Evolutionary conservation across 30 jellyfish, hydroid and myxozoan species (phyloP).

Genomic region (Turritopsis dohrnii): DNA sequence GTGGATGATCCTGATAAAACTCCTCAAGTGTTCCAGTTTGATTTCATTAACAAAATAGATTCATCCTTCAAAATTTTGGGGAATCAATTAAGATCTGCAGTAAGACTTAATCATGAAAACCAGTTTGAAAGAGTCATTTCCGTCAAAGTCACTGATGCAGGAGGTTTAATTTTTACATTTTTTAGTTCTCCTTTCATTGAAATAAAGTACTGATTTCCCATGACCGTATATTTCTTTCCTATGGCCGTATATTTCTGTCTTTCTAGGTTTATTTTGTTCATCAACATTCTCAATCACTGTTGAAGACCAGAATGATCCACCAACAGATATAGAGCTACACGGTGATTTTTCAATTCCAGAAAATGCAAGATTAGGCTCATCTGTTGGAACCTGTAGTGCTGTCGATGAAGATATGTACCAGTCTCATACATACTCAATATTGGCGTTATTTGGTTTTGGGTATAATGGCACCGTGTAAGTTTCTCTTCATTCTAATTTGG

Average conservation of each 20-base stretch:
- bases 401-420: slow-evolving; percentile 74
- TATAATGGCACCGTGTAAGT: neutral
- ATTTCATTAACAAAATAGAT: neutral
- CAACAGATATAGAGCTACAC: slow-evolving; percentile 37
- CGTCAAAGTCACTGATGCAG: slow-evolving; percentile 2
- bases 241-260: neutral
- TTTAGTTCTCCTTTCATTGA: neutral
- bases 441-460: neutral
- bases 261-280: slow-evolving; percentile 38
- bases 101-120: neutral
- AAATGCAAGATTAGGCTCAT: slow-evolving; percentile 38
- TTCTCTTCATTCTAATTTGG: neutral
- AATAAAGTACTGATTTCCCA: too few relatives aligned
- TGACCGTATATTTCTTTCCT: neutral
- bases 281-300: slow-evolving; percentile 47
- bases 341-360: slow-evolving; percentile 42
- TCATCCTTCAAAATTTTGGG: slow-evolving; percentile 1
- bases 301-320: slow-evolving; percentile 64
- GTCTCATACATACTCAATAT: slow-evolving; percentile 46
- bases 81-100: neutral
- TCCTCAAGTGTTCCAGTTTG: neutral
- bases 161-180: neutral
- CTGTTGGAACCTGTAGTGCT: slow-evolving; percentile 56
- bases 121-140: neutral
- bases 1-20: slow-evolving; percentile 54